Conservation (phyloP, 1,140 invertebrate species). For the Zaprionus camerounensis region DNA sequence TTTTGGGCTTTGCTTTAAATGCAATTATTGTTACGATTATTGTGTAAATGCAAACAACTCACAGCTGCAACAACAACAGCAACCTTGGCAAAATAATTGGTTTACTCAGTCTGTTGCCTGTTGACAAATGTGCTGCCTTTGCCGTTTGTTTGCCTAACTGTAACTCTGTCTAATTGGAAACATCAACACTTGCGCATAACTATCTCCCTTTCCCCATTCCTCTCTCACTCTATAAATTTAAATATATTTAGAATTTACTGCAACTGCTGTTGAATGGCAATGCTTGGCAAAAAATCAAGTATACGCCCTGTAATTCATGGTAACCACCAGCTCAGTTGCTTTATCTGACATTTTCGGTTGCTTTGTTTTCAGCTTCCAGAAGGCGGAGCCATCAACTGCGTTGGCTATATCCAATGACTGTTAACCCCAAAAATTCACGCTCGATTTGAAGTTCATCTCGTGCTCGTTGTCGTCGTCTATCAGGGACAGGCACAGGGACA, state of each 20-base stretch:
- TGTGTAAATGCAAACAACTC: constrained; percentile 55
- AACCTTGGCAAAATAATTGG: constrained; percentile 55
- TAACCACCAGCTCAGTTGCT: constrained; percentile 20
- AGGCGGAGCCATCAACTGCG: constrained; percentile 6
- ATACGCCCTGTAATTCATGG: constrained; percentile 49
- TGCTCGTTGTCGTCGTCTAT: constrained; percentile 48
- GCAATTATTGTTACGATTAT: constrained; percentile 73
- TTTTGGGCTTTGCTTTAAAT: constrained; percentile 56
- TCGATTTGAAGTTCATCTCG: constrained; percentile 68
- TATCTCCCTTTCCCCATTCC: background rate
- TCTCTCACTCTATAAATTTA: constrained; percentile 26
- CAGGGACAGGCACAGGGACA: constrained; percentile 29
- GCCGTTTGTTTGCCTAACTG: constrained; percentile 44
- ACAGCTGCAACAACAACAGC: constrained; percentile 11
- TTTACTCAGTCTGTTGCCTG: constrained; percentile 49
- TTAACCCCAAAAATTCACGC: constrained; percentile 67
- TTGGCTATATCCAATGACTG: constrained; percentile 29
- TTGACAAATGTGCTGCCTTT: constrained; percentile 49
- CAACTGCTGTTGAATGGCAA: constrained; percentile 64
- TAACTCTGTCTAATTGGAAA: constrained; percentile 60
- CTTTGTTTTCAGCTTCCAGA: constrained; percentile 52
- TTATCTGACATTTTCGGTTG: constrained; percentile 66
- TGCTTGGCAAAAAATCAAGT: constrained; percentile 60
- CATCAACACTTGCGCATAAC: constrained; percentile 46
- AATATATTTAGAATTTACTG: constrained; percentile 35